Evolutionary conservation across 2,113 vertebrate genomes (phyloP).

Genomic region (Anser cygnoides): DNA sequence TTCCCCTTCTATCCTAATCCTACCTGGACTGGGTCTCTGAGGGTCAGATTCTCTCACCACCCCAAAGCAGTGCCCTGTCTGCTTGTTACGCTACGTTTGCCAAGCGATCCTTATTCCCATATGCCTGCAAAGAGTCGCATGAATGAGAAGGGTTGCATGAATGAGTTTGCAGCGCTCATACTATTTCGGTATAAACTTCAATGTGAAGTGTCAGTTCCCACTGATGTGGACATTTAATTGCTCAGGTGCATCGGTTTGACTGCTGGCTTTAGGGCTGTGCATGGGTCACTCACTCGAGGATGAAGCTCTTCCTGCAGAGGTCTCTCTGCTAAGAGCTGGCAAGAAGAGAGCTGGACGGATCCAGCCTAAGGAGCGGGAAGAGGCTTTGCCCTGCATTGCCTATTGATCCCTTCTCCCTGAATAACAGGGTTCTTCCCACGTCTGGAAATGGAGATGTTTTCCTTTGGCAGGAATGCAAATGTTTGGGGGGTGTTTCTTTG

Average conservation of each 20-base stretch:
- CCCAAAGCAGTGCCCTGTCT: neutral
- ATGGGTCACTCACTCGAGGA: neutral
- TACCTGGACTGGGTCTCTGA: too few relatives aligned
- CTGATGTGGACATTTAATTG: neutral
- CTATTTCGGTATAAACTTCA: neutral
- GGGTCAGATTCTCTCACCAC: neutral
- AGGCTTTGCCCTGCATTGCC: neutral
- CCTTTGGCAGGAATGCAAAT: neutral
- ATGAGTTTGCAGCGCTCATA: neutral
- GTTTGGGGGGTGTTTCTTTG: neutral
- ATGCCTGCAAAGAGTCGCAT: neutral
- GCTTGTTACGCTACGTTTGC: rapidly evolving
- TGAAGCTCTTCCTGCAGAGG: neutral
- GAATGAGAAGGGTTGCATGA: neutral
- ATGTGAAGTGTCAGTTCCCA: neutral
- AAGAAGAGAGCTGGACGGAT: neutral
- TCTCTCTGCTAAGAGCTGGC: neutral
- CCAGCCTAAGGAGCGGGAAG: neutral
- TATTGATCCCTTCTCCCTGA: neutral
- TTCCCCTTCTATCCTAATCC: neutral
- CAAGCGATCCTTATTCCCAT: neutral
- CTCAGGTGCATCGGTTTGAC: neutral
- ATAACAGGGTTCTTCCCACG: neutral
- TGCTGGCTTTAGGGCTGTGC: neutral
- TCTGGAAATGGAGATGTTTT: neutral